Evolutionary conservation across 64 coral and sea anemone species (phyloP).

Genomic region (Trachythela sp.): DNA sequence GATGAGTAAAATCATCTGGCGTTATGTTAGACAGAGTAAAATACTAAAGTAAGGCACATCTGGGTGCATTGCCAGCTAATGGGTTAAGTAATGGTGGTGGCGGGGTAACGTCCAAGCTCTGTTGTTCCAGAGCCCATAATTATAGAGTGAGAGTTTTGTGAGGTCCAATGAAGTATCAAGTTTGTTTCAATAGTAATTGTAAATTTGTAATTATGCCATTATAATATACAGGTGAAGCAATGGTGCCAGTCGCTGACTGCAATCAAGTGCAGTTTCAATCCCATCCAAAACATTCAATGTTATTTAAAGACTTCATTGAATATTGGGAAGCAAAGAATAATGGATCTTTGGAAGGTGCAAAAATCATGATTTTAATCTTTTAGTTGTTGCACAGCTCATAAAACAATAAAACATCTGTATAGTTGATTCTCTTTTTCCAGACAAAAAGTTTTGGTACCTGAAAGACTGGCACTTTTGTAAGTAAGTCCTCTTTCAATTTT

Average conservation of each 20-base stretch:
- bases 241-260: conserved; percentile 78
- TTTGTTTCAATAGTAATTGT: too few species aligned
- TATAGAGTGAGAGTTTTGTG: too few species aligned
- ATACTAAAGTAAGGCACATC: too few species aligned
- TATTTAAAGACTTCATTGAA: conserved; percentile 60
- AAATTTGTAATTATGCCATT: too few species aligned
- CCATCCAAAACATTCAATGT: conserved; percentile 76
- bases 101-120: too few species aligned
- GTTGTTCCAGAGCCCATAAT: too few species aligned
- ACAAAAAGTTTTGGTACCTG: conserved; percentile 50
- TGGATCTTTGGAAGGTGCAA: neutral
- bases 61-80: too few species aligned
- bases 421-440: neutral
- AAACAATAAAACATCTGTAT: neutral
- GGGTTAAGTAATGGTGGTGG: too few species aligned
- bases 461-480: conserved; percentile 99
- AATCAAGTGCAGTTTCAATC: conserved; percentile 43
- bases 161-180: too few species aligned
- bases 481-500: conserved; percentile 62
- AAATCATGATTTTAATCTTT: too few species aligned
- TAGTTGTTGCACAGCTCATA: neutral
- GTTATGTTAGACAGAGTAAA: too few species aligned
- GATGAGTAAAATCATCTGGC: too few species aligned
- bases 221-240: conserved; percentile 54
- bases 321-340: conserved; percentile 55